phyloP scores from a whole-genome alignment of 2,113 vertebrate species.

The Brachyhypopomus occidentalis region DNA sequence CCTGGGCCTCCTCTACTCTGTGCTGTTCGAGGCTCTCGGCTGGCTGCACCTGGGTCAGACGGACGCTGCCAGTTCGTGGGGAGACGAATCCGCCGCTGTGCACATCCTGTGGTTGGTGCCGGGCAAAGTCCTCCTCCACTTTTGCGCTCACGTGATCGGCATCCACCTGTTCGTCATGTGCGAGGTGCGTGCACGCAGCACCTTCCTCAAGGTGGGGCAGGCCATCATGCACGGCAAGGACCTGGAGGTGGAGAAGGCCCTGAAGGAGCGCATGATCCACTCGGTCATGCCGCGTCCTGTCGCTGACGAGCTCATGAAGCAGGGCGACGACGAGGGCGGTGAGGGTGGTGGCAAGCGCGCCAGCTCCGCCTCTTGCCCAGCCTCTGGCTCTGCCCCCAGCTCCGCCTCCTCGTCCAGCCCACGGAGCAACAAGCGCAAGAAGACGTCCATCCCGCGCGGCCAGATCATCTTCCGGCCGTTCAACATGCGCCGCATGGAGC shows the following conservation, averaged over 20 bases:
- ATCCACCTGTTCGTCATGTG: conserved; percentile 97
- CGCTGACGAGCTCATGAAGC: conserved; percentile 94
- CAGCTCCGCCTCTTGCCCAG: conserved; percentile 83
- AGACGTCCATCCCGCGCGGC: conserved; percentile 90
- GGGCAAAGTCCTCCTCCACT: conserved; percentile 87
- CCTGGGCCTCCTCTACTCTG: conserved; percentile 88
- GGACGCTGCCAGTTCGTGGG: conserved; percentile 27
- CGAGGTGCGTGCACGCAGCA: conserved; percentile 94
- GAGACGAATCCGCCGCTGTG: conserved; percentile 38
- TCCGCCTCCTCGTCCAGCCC: conserved; percentile 75
- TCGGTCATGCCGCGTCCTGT: conserved; percentile 96
- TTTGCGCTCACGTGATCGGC: conserved; percentile 92
- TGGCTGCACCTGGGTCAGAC: conserved; percentile 79
- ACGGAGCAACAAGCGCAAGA: conserved; percentile 91
- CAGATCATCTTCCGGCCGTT: conserved; percentile 96
- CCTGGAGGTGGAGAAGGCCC: conserved; percentile 95
- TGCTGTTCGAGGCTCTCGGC: conserved; percentile 89
- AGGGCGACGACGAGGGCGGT: conserved; percentile 89
- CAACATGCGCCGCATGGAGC: conserved; percentile 98
- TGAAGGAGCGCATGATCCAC: conserved; percentile 99
- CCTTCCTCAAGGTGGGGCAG: conserved; percentile 97
- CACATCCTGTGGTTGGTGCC: conserved; percentile 82
- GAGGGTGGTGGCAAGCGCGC: conserved; percentile 90
- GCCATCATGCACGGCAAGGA: conserved; percentile 99
- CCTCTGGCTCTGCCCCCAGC: conserved; percentile 54